These are phyloP conservation scores for Callopanchax toddi DNA, from an alignment of 2,113 vertebrate genomes.

Conservation along the genomic window DNA sequence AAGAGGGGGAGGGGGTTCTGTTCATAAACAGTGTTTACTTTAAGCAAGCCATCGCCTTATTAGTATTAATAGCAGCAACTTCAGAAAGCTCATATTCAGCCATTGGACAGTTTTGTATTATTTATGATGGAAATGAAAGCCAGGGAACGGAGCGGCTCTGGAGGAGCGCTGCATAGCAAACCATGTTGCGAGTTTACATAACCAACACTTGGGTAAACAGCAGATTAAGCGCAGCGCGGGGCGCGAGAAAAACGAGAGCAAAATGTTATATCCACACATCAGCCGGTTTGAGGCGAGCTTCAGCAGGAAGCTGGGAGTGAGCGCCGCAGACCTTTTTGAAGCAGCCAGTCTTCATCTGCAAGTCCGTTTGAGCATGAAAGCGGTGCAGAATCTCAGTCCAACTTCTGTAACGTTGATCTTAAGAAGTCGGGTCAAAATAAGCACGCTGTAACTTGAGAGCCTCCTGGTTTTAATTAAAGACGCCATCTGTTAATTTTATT, in stretches of 20 bases:
- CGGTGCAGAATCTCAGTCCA: constrained; percentile 35
- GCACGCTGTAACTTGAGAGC: constrained; percentile 21
- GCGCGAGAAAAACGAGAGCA: constrained; percentile 42
- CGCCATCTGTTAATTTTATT: constrained; percentile 60
- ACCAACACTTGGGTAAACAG: constrained; percentile 69
- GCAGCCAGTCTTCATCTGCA: constrained; percentile 56
- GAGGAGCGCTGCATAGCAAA: constrained; percentile 68
- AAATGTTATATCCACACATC: constrained; percentile 63
- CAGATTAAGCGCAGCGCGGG: constrained; percentile 47
- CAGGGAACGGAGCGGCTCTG: constrained; percentile 47
- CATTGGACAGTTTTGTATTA: constrained; percentile 80
- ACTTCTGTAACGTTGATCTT: constrained; percentile 33
- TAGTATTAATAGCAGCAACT: constrained; percentile 82
- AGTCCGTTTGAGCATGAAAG: constrained; percentile 69
- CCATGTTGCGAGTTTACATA: constrained; percentile 72
- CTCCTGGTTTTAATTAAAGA: constrained; percentile 53
- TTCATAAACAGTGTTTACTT: constrained; percentile 76
- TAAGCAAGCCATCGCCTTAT: constrained; percentile 71
- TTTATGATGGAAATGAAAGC: constrained; percentile 79
- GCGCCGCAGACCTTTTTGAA: constrained; percentile 52
- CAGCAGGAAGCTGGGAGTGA: constrained; percentile 16
- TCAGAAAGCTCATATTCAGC: constrained; percentile 79
- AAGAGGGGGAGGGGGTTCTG: constrained; percentile 19
- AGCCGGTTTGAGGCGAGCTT: constrained; percentile 22
- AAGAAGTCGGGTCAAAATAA: constrained; percentile 46